Evolutionary conservation across 2,797 vertebrate genomes (phyloP).

Genomic region (Pseudochirops cupreus): DNA sequence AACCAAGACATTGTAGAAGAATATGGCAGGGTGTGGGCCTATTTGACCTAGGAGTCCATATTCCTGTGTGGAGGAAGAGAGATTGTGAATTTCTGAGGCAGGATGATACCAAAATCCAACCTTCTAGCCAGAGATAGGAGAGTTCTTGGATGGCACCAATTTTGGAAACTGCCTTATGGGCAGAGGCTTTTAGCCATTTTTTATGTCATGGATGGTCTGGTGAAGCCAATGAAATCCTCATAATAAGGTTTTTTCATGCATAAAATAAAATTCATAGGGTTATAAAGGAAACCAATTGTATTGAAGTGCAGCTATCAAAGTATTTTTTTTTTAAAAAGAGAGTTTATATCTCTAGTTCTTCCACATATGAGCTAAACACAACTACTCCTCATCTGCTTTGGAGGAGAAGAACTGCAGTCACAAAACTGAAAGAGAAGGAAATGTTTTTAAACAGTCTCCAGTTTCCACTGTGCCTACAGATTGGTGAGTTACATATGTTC

Average conservation of each 20-base stretch:
- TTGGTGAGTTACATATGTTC: conserved; percentile 59
- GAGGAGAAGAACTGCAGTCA: background rate
- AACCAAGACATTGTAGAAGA: background rate
- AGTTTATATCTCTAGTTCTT: background rate
- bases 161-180: background rate
- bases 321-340: background rate
- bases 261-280: background rate
- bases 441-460: conserved; percentile 55
- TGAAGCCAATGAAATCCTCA: background rate
- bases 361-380: background rate
- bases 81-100: background rate
- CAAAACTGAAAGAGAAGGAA: conserved; percentile 16
- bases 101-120: background rate
- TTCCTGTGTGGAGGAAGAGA: background rate
- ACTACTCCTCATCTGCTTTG: background rate
- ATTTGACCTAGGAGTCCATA: background rate
- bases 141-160: background rate
- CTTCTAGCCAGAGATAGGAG: background rate
- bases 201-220: background rate
- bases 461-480: conserved; percentile 53
- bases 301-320: background rate
- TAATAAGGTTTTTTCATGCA: background rate
- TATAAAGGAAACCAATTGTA: background rate
- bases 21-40: background rate
- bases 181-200: background rate